Base-by-base conservation (phyloP, 2,113 vertebrate genomes). In the Delphinus delphis region DNA sequence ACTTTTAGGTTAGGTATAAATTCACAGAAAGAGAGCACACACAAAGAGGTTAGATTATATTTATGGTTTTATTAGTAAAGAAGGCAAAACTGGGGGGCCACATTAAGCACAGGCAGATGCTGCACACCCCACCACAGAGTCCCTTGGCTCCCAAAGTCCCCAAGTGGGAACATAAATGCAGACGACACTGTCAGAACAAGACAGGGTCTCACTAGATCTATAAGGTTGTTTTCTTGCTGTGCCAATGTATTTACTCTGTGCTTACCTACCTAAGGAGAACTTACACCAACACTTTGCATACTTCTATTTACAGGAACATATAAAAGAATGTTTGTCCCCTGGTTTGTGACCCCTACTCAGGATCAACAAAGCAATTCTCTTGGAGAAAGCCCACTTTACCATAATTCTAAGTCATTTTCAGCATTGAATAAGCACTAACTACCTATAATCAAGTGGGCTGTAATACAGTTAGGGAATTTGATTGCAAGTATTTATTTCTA, bases 41-140 rank as follows among this genome's bases (percentile, higher is more conserved):
- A 41, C 13, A 55, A 15, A 94, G 25, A 90, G 17, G 38, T 85
- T 65, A 47, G 13, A 17, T 55, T 88, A 70, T 2, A 9, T 89
- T 91, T 93, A 53, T 77, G 47, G 85, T 71, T 95, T 93, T 94
- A 95, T 91, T 96, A 88, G 15, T 82, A 82, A 96, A 62, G 88
- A 95, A 79, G 6, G 90, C n/a, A 93, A 71, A 85, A 38, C 3
- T 71, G 55, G 28, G 33, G 50, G 50, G 33, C 18, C 28, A 74
- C 8, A 68, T 76, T 10, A 74, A 89, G 21, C 10, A 92, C 63
- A 67, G 91, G 8, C 38, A 92, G 6, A 82, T 88, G 50, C 12
- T 44, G 7, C 10, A 74, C 28, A 79, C 88, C 26, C 38, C 23
- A 96, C 62, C 41, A 79, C 2, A 83, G 62, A 71, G 12, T 68